These are phyloP conservation scores for Nycticebus coucang DNA, from an alignment of 2,113 vertebrate genomes.

Conservation along the genomic window DNA sequence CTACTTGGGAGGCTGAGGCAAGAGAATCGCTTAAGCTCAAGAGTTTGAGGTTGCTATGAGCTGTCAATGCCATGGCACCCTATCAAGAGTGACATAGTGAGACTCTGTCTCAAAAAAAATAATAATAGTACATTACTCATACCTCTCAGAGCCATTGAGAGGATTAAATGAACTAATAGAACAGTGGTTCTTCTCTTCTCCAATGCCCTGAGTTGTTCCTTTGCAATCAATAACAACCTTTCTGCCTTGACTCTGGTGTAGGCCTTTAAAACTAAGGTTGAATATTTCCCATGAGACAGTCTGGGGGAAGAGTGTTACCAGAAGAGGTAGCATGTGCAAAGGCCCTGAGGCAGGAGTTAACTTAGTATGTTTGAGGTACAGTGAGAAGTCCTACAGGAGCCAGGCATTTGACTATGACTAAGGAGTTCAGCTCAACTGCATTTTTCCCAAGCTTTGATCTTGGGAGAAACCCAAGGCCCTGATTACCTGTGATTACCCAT, in stretches of 20 bases:
- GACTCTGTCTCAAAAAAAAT: no score
- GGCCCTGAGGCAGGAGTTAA: background rate
- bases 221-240: background rate
- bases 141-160: background rate
- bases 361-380: background rate
- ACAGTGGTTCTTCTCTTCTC: background rate
- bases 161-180: background rate
- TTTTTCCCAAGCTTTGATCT: background rate
- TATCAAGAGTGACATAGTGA: no score
- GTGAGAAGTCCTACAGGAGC: background rate
- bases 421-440: background rate
- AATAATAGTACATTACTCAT: no score
- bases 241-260: background rate
- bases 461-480: background rate
- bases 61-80: no score
- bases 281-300: background rate
- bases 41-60: no score
- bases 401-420: background rate
- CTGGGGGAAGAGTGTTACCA: background rate
- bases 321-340: background rate
- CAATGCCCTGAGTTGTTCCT: background rate
- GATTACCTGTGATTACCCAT: background rate
- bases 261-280: slow-evolving; percentile 30
- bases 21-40: no score
- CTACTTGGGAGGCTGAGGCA: no score